Base-by-base conservation (phyloP, 2,113 vertebrate species). In the Oenanthe oenanthe region DNA sequence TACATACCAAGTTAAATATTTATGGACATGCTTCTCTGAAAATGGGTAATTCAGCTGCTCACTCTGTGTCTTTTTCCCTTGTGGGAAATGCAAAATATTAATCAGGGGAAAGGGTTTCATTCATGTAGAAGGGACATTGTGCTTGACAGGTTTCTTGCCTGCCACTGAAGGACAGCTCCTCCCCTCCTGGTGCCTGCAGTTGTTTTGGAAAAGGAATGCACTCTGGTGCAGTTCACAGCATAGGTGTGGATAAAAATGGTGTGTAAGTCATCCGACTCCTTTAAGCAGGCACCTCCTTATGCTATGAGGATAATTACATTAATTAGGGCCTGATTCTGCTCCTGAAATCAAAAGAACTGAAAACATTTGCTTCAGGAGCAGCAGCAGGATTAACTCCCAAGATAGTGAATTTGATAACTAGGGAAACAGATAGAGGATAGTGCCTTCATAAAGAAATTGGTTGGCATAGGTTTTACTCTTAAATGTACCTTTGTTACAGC, bases 161-260 rank as follows among this genome's bases (percentile, higher is more conserved):
- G 86, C 57, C 80, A 43, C 74, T 86, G 78, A 92, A 95, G 80
- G 89, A 81, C 83, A 95, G 18, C 86, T 85, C 82, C 81, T 96
- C 87, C 82, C 67, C 71, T 91, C 88, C 51, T 11, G 38, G 73
- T 65, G 58, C 71, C 72, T 88, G 95, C 75, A 0, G 78, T 93
- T 93, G 87, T 88, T 95, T 95, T 92, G 89, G 89, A 88, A 76
- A 90, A 63, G 66, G 88, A 95, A 67, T 21, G 34, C 65, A 82
- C 81, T 21, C 38, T 85, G 85, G 63, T 92, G 67, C 66, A n/a
- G 38, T 34, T 85, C 80, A 85, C 34, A 67, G 62, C 67, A 60
- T 45, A 88, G 67, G 31, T 91, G 42, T 73, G 47, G 45, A 32
- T 85, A 57, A 72, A 88, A 67, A 50, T 18, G 70, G 57, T 73